Base-by-base conservation (phyloP, 1,140 invertebrate species). In the Calliphora vicina region DNA sequence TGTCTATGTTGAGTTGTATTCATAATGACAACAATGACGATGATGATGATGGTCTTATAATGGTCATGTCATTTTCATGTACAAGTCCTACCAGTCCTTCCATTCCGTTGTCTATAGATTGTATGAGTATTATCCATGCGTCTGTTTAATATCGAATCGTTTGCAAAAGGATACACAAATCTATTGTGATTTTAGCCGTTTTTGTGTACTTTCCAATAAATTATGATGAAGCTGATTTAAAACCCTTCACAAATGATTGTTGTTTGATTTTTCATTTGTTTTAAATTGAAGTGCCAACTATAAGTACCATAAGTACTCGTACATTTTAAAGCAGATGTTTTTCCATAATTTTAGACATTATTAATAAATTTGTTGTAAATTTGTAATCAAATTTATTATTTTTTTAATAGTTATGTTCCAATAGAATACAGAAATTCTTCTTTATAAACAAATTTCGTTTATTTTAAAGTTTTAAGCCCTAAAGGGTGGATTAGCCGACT, bases 151-250 rank as follows among this genome's bases (percentile, higher is more conserved):
- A 8, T 35, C 4, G 35, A 35, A 35, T 35, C 35, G 35, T 10
- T 0, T 35, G n/a, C 17, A 17, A 20, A 23, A 72, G 35, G 81
- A 23, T 42, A 42, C 17, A 35, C n/a, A 42, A 42, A 8, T 82
- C 43, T 74, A n/a, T 50, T 82, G 82, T 72, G 25, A 45, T 76
- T 76, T 8, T 72, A n/a, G 71, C 10, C 26, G 72, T 76, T 72
- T 72, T 57, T 23, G 8, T 23, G 23, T 42, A 45, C 57, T 82
- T 50, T 74, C 82, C 82, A 82, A 82, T 82, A 82, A 82, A 82
- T 82, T 76, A 82, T 82, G 82, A 82, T 82, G 82, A 82, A 23
- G 43, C 82, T 82, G 82, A 82, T 82, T 82, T 57, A 43, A 82
- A 72, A 20, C 81, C 72, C 45, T 76, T 76, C 82, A 82, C 26